Conservation (phyloP, 2,888 invertebrate genomes). For the Thera britannica region DNA sequence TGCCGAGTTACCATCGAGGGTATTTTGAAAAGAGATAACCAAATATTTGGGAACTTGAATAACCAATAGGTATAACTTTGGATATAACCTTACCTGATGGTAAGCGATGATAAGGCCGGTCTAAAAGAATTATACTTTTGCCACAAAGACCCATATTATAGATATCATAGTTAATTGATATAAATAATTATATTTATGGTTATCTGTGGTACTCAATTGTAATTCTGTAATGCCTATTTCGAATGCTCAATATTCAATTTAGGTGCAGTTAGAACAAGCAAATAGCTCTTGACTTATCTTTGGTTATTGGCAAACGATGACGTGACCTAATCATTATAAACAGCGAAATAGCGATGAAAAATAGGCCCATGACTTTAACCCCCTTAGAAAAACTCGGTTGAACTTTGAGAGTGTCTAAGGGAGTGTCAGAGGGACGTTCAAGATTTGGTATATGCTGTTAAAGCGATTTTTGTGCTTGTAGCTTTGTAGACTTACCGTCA, state of each 20-base stretch:
- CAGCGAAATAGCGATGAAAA: constrained; percentile 65
- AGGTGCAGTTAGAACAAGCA: constrained; percentile 66
- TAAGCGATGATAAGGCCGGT: too few relatives aligned
- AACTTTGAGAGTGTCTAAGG: neutral
- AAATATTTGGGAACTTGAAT: too few relatives aligned
- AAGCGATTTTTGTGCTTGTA: constrained; percentile 41
- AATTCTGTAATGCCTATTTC: too few relatives aligned
- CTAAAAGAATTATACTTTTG: too few relatives aligned
- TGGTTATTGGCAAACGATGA: constrained; percentile 75
- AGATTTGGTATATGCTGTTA: neutral
- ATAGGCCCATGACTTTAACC: neutral
- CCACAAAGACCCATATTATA: too few relatives aligned
- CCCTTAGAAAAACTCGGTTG: neutral
- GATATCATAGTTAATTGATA: too few relatives aligned
- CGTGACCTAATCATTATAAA: constrained; percentile 66
- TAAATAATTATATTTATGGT: too few relatives aligned
- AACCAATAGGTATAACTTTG: too few relatives aligned
- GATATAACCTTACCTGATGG: too few relatives aligned
- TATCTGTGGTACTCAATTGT: too few relatives aligned
- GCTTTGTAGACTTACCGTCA: constrained; percentile 90
- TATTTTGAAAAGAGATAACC: too few relatives aligned
- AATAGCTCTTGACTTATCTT: constrained; percentile 66
- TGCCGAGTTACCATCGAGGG: too few relatives aligned
- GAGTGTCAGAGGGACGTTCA: neutral
- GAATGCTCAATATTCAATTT: neutral